Conservation (phyloP, 1,140 invertebrate species). For the Metopolophium dirhodum region DNA sequence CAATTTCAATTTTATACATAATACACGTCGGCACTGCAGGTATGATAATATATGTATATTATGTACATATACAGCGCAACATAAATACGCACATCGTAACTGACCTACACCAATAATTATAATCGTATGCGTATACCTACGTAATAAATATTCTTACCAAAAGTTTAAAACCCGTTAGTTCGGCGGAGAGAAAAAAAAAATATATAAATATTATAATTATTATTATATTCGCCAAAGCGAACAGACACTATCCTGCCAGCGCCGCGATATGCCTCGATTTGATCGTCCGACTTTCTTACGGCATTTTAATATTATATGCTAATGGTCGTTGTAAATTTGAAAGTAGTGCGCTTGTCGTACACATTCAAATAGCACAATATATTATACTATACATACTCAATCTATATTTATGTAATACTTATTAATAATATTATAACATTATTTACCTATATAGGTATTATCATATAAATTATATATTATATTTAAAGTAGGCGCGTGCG, state of each 20-base stretch:
- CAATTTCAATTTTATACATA: not conserved
- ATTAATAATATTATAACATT: not conserved
- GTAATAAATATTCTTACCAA: not conserved
- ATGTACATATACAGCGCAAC: not conserved
- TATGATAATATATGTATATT: not conserved
- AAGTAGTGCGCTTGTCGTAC: not conserved
- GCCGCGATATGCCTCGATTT: not conserved
- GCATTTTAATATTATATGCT: not conserved
- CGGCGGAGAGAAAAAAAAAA: not conserved
- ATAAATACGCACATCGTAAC: not conserved
- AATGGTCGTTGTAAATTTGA: not conserved
- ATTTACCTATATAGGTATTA: no score
- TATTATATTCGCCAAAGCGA: not conserved
- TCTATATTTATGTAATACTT: not conserved
- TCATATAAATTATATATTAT: no score
- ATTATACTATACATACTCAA: not conserved
- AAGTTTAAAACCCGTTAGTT: slow-evolving; percentile 5
- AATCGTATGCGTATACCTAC: not conserved
- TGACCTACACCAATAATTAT: slow-evolving; percentile 15
- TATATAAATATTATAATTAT: not conserved
- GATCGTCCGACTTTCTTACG: not conserved
- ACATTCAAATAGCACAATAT: not conserved
- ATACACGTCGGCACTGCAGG: not conserved
- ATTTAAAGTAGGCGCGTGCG: no score
- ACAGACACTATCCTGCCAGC: not conserved